Evolutionary conservation across 2,797 vertebrate species (phyloP), one percentile per base, ranked within the genome.

Genomic region (Tenualosa thibaudeaui): DNA sequence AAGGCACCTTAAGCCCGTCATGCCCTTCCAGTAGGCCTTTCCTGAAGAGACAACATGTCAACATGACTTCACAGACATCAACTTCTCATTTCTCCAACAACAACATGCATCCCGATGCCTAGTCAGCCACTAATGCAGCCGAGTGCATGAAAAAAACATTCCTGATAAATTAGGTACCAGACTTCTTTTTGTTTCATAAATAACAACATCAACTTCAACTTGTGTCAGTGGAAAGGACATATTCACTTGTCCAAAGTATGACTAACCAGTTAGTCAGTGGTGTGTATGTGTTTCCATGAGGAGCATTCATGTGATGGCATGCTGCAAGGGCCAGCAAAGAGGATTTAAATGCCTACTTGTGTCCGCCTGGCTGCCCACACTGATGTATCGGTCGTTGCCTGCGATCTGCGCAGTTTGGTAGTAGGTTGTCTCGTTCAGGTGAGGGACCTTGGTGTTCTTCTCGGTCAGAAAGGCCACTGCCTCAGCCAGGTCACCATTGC

Each of bases 351-450:
- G 94, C 98, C 92, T 94, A 99, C 98, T 99, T 85, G 97, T 96
- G 86, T 99, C 98, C 84, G 98, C 98, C 92, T 99, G 98, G 94
- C 98, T 99, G 92, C 98, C 98, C 93, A 99, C 98, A 0, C 98
- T 99, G 96, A 99, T 99, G 83, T 98, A 99, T 93, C 97, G 93
- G 93, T 99, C 98, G 75, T 97, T 98, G 90, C 96, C 58, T 60
- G 58, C 95, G 88, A 97, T 96, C 92, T 98, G 97, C 0, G 97
- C 96, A 2, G 98, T 99, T 91, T 99, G 98, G 91, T 98, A 98
- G 91, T 99, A 99, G 22, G 97, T 94, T 3, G 96, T 94, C 91
- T 98, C 98, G 93, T 98, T 97, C 88, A 97, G 96, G 91, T 98
- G 97, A 85, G 98, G 97, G 87, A 96, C 96, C 90, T 99, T 98